Base-by-base conservation (phyloP, 1,140 invertebrate genomes). In the Pogonognathellus flavescens region DNA sequence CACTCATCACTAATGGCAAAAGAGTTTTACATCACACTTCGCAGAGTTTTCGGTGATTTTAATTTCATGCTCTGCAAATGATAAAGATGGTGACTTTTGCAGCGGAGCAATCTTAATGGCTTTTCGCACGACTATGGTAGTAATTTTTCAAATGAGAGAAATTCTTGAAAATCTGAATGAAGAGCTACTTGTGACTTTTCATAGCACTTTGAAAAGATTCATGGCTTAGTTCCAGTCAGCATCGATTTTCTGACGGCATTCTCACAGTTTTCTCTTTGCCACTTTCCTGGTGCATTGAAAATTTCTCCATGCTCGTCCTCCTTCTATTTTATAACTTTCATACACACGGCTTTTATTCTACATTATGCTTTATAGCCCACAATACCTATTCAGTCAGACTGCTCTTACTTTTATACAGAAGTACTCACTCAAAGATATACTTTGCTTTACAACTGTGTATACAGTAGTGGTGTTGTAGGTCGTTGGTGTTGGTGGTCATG, bases 191-290 rank as follows among this genome's bases (percentile, higher is more conserved):
- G 62, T 31, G 62, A 76, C 41, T 76, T 76, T 49, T 76, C 41
- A 76, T 76, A 31, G 22, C 62, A 49, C 13, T 49, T 25, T 76
- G 14, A 76, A 70, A 70, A 76, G 70, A 49, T 76, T 76, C 70
- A 76, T 76, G 70, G 70, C 70, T 76, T 76, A 50, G 70, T 76
- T 76, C 70, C 70, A 76, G 70, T 76, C n/a, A 76, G 16, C 41
- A 76, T 76, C 70, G 70, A 76, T 76, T 76, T 76, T 76, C 70
- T 72, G 25, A 41, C 41, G 62, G 25, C 25, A 16, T 76, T 76
- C 49, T 18, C 31, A 76, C n/a, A 49, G 70, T 31, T 76, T 76
- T 76, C 70, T 25, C 62, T 14, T 16, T 66, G 62, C 53, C 62
- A 66, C 62, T 31, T 11, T 66, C 13, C 25, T 41, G 20, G 10